Evolutionary conservation across 2,888 invertebrate species (phyloP).

Genomic region (Megastigmus dorsalis): DNA sequence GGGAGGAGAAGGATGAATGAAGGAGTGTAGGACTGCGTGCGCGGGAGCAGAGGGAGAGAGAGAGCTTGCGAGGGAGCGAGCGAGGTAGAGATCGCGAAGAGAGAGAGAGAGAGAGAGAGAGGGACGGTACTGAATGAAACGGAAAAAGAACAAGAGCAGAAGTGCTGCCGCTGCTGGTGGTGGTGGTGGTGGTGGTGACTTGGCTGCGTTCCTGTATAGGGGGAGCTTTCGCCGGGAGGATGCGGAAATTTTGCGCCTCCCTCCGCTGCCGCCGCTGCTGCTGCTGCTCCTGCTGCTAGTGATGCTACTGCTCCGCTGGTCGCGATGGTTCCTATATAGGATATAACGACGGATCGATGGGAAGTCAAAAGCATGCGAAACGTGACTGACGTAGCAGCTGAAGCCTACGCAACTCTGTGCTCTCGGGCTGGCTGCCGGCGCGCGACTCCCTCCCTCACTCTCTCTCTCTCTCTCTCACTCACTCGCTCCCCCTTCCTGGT

Average conservation of each 20-base stretch:
- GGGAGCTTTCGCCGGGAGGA: constrained; percentile 21
- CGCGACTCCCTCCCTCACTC: neutral
- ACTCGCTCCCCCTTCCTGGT: neutral
- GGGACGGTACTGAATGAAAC: too few relatives aligned
- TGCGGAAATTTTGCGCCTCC: constrained; percentile 36
- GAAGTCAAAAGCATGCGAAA: constrained; percentile 43
- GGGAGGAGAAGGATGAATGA: constrained; percentile 36
- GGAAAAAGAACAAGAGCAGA: too few relatives aligned
- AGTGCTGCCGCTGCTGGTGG: too few relatives aligned
- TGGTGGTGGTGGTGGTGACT: too few relatives aligned
- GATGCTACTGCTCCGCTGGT: too few relatives aligned
- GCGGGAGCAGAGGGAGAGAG: neutral
- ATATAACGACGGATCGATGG: constrained; percentile 41
- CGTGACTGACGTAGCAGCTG: constrained; percentile 44
- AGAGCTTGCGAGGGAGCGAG: neutral
- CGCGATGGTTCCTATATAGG: too few relatives aligned
- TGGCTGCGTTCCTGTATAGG: too few relatives aligned
- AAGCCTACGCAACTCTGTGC: constrained; percentile 40
- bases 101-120: neutral
- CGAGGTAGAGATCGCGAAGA: neutral
- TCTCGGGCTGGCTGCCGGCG: neutral
- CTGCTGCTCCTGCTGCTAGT: too few relatives aligned
- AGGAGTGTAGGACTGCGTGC: constrained; percentile 24
- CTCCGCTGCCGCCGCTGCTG: neutral
- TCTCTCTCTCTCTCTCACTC: neutral